Evolutionary conservation across 2,888 invertebrate genomes (phyloP).

Genomic region (Spilosoma lubricipeda): DNA sequence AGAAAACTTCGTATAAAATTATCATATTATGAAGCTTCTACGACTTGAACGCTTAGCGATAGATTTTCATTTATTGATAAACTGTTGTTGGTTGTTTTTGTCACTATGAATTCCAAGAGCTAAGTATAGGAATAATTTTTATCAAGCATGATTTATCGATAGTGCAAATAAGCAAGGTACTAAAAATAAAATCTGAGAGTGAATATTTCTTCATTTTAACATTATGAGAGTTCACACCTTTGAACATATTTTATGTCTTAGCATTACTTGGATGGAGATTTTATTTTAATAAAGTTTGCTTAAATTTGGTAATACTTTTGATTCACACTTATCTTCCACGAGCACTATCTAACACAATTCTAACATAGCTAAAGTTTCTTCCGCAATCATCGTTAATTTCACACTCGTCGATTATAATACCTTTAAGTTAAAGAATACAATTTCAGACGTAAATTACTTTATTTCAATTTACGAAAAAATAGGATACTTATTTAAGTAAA

Average conservation of each 20-base stretch:
- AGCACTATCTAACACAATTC: too few species aligned
- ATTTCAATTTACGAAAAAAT: neutral
- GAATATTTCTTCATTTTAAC: neutral
- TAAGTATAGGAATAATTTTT: neutral
- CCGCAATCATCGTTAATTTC: too few species aligned
- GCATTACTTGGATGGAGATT: neutral
- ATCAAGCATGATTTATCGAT: neutral
- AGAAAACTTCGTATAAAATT: slow-evolving; percentile 44
- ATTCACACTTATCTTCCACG: too few species aligned
- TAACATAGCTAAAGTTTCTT: too few species aligned
- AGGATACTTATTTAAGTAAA: too few species aligned
- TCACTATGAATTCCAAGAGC: neutral
- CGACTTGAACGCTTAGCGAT: neutral
- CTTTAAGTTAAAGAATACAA: too few species aligned
- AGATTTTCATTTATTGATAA: neutral
- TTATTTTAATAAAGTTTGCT: too few species aligned
- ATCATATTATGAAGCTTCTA: slow-evolving; percentile 10
- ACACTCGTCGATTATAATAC: too few species aligned
- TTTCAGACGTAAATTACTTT: neutral
- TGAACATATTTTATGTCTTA: neutral
- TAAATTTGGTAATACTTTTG: too few species aligned
- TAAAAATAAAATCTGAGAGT: neutral
- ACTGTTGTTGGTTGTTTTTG: neutral
- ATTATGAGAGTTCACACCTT: too few species aligned
- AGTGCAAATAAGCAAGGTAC: neutral